Base-by-base conservation (phyloP, 2,888 invertebrate genomes). In the Tetheella fluctuosa region DNA sequence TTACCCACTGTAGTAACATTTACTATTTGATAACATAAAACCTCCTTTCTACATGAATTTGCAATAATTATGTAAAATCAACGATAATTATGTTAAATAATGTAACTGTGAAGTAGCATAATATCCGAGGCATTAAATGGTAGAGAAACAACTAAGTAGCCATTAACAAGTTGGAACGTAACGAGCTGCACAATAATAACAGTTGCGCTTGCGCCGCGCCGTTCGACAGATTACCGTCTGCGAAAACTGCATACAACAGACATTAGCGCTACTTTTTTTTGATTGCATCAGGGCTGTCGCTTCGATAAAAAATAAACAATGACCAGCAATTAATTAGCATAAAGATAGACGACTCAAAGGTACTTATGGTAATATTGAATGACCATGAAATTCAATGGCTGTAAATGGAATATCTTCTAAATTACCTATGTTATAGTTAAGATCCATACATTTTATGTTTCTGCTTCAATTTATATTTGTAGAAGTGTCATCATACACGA, bases 41-140 rank as follows among this genome's bases (percentile, higher is more conserved):
- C 69, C 72, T 68, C 76, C 76, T 80, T 83, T 83, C 77, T 78
- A 78, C 80, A 82, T 80, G 76, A 80, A 82, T 80, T 76, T 81
- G 79, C 81, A 81, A 79, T 79, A 79, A 85, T 85, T 82, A 85
- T 84, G 83, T 76, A 77, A 83, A 84, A 70, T 72, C 57, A 66
- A 71, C 65, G 64, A 64, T 72, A 71, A 73, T 70, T 80, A 73
- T 74, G 60, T 62, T 62, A 63, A 62, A 55, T 55, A 55, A 55
- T 34, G 20, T 23, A 64, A 59, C 60, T 62, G 63, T 59, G 63
- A 63, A 56, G 30, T 59, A 61, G 28, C 42, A 54, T 59, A 39
- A 57, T 60, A 53, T 58, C 48, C 48, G 48, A 54, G 20, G 17
- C 17, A 34, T 54, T 10, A 54, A 34, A 34, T n/a, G 23, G 48